A percentile compares a stretch with the other conserved stretches of the same genome.
Conservation (phyloP, 2,113 vertebrate genomes). For the crab-eating macaque (Macaca fascicularis) region T2T-MFA8v1.1 NC_088388.1:13514001-13514500, state of each 20-base stretch:
- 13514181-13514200: conserved; percentile 9
- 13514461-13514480: too few species aligned
- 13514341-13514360: neutral
- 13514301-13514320: too few species aligned
- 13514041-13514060: neutral
- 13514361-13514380: too few species aligned
- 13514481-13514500: too few species aligned
- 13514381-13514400: too few species aligned
- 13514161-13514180: neutral
- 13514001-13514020: neutral
- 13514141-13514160: neutral
- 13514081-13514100: neutral
- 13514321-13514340: neutral
- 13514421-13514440: too few species aligned
- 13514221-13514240: neutral
- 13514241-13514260: neutral
- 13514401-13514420: too few species aligned
- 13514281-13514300: neutral
- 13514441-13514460: too few species aligned
- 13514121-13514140: fast-evolving
- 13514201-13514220: neutral
- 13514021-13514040: neutral
- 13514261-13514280: too few species aligned
- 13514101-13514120: neutral
- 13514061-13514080: neutral